Evolutionary conservation across 1,140 invertebrate genomes (phyloP).

Genomic region (Pseudomyrmex cubaensis): DNA sequence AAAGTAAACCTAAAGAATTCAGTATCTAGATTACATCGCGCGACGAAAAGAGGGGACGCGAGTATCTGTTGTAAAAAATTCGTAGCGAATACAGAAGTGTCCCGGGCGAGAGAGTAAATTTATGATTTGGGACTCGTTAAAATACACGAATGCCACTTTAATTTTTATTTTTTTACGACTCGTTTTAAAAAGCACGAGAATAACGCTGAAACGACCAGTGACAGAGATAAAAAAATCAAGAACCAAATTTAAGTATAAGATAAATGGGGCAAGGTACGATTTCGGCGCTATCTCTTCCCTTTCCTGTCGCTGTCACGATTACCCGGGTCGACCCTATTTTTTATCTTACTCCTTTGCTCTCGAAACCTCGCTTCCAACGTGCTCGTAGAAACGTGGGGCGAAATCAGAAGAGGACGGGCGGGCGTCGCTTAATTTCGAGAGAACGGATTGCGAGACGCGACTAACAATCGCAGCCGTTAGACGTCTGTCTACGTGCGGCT

Average conservation of each 20-base stretch:
- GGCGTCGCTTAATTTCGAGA: conserved; percentile 65
- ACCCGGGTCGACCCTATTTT: neutral
- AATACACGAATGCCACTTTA: neutral
- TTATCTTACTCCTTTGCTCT: neutral
- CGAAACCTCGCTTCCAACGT: neutral
- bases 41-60: neutral
- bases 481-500: neutral
- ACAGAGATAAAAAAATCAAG: neutral
- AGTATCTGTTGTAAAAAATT: conserved; percentile 18
- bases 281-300: neutral
- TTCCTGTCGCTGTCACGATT: conserved; percentile 5
- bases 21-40: conserved; percentile 58
- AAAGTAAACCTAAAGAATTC: conserved; percentile 44
- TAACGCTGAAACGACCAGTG: too few species aligned
- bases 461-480: conserved; percentile 55
- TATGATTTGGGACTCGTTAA: neutral
- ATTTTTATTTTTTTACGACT: neutral
- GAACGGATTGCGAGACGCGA: conserved; percentile 42
- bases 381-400: neutral
- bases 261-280: neutral
- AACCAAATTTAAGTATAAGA: neutral
- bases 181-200: neutral
- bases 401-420: conserved; percentile 35
- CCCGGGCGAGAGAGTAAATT: neutral
- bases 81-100: neutral